Base-by-base conservation (phyloP, 1,140 invertebrate species). In the Popillia japonica region DNA sequence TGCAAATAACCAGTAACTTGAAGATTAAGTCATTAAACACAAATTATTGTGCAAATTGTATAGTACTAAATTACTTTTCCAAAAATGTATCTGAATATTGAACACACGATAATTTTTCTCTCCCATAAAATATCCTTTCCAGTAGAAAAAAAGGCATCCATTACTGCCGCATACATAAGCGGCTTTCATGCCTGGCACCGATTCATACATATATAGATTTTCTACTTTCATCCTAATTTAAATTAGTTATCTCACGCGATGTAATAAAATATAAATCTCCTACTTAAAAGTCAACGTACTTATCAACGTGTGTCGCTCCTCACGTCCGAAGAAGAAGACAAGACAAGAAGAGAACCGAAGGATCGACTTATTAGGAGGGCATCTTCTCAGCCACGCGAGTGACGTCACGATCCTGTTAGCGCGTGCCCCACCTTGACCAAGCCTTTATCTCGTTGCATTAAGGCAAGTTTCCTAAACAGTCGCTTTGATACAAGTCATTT, bases 341-440 rank as follows among this genome's bases (percentile, higher is more conserved):
- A 44, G 41, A 74, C 40, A 74, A 34, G 27, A 34, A 34, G 40
- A 74, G 40, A 74, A 40, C 72, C 72, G 64, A 74, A 68, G 61
- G 72, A 74, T 74, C 77, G 80, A 80, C 80, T 81, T 81, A 81
- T 81, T 81, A 81, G 80, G 80, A 77, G 76, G 77, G 80, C 78
- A 80, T 80, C 79, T 80, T 82, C 79, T 77, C 64, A 78, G 80
- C 73, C 80, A 80, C 78, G 79, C 77, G 79, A 79, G 79, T 83
- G 82, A 83, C 80, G 81, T 83, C 82, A 83, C 80, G 77, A 81
- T 80, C 80, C 80, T 79, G 79, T 79, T 78, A 83, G 79, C 81
- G 81, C 81, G 82, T 83, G 82, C 82, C 81, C 82, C 82, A 83
- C 82, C 82, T 82, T 82, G 80, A 79, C 82, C 82, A 83, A 83